A percentile compares a stretch with the other conserved stretches of the same genome.
phyloP scores from a whole-genome alignment of 2,888 invertebrate genomes.

The Drosophila vallismaia region DNA sequence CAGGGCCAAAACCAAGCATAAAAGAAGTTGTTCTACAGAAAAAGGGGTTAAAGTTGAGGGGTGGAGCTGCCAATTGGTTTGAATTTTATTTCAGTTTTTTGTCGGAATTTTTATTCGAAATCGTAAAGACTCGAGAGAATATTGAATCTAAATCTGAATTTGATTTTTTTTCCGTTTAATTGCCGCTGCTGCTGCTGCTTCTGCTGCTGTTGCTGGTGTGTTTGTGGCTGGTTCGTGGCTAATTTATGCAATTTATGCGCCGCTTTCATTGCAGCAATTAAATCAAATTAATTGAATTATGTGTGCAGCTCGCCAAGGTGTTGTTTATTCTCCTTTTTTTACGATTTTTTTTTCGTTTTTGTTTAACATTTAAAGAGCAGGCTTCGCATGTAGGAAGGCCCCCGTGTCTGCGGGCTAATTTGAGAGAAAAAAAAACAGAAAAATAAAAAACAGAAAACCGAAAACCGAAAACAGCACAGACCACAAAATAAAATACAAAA shows the following conservation, averaged over 20 bases:
- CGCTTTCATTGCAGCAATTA: slow-evolving; percentile 61
- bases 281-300: slow-evolving; percentile 57
- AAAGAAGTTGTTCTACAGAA: slow-evolving; percentile 23
- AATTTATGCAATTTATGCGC: slow-evolving; percentile 56
- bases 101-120: neutral
- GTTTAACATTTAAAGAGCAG: slow-evolving; percentile 13
- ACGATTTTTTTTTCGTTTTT: neutral
- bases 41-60: slow-evolving; percentile 9
- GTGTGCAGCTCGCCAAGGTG: slow-evolving; percentile 50
- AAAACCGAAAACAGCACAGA: slow-evolving; percentile 31
- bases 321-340: slow-evolving; percentile 21
- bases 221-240: slow-evolving; percentile 24
- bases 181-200: slow-evolving; percentile 9
- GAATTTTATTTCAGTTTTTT: neutral
- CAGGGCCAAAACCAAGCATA: slow-evolving; percentile 36
- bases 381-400: slow-evolving; percentile 51
- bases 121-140: neutral
- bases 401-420: slow-evolving; percentile 52
- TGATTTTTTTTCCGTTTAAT: slow-evolving; percentile 10
- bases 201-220: neutral
- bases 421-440: slow-evolving; percentile 23
- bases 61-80: slow-evolving; percentile 19
- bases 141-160: neutral
- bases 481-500: slow-evolving; percentile 39
- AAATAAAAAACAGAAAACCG: slow-evolving; percentile 7